phyloP scores from a whole-genome alignment of 1,140 invertebrate species.

The Pinna nobilis region DNA sequence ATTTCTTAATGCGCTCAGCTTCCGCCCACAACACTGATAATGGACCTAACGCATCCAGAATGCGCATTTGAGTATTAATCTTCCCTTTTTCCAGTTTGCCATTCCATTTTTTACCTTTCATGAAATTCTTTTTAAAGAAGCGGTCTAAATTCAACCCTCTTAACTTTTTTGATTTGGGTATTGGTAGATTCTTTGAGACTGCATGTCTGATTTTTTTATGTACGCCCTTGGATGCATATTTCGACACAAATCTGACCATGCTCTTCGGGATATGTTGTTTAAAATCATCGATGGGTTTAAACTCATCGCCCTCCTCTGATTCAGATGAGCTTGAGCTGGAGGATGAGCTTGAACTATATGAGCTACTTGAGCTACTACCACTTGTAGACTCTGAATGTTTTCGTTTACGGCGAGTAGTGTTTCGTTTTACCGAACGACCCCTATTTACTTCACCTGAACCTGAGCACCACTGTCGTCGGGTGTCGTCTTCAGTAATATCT shows the following conservation, averaged over 20 bases:
- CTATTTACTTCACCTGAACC: no score
- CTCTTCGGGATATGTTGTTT: background rate
- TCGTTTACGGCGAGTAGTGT: no score
- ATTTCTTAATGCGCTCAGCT: constrained; percentile 7
- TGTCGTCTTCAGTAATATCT: no score
- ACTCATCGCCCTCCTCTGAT: no score
- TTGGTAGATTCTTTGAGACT: background rate
- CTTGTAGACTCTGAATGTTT: no score
- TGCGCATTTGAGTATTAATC: background rate
- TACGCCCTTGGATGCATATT: constrained; percentile 10
- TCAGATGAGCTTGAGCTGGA: no score
- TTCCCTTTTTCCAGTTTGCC: constrained; percentile 9
- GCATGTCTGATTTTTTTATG: constrained; percentile 10
- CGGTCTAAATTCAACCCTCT: constrained; percentile 8
- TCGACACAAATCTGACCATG: background rate
- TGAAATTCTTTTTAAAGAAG: constrained; percentile 22
- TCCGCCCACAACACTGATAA: constrained; percentile 3
- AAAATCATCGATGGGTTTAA: no score
- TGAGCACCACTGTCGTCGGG: no score
- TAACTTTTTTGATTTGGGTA: background rate
- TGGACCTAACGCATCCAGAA: background rate
- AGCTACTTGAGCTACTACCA: no score
- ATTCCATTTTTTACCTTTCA: constrained; percentile 27
- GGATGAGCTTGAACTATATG: no score
- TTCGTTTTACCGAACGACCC: no score